phyloP scores from a whole-genome alignment of 30 jellyfish, hydroid and myxozoan species.

The Calvadosia cruxmelitensis region DNA sequence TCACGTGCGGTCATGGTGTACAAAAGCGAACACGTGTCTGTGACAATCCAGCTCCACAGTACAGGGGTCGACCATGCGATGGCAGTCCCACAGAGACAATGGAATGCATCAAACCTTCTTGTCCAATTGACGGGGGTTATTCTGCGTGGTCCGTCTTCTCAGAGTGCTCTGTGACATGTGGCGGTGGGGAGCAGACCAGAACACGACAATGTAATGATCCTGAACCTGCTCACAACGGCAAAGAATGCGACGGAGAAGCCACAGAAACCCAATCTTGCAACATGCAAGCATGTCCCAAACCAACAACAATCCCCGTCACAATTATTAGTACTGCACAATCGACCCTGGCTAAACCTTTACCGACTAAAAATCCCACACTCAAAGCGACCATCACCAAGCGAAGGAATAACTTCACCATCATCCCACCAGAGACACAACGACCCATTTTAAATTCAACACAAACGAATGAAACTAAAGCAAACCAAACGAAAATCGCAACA shows the following conservation, averaged over 20 bases:
- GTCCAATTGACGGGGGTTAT: constrained; percentile 3
- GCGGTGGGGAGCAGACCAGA: neutral
- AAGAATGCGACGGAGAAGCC: neutral
- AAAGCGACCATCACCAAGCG: too few species aligned
- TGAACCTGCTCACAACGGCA: neutral
- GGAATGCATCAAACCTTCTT: constrained; percentile 36
- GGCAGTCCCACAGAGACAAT: constrained; percentile 32
- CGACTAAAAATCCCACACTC: too few species aligned
- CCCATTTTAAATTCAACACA: too few species aligned
- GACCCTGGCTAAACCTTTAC: too few species aligned
- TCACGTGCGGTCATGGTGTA: constrained; percentile 48
- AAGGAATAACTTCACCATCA: too few species aligned
- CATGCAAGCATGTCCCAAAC: neutral
- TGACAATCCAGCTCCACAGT: constrained; percentile 55
- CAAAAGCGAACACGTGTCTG: constrained; percentile 31
- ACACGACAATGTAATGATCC: neutral
- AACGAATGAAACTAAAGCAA: too few species aligned
- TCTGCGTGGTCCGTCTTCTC: neutral
- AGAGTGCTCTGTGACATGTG: neutral
- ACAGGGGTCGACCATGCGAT: constrained; percentile 45
- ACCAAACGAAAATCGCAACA: too few species aligned
- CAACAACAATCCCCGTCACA: too few species aligned
- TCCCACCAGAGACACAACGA: too few species aligned
- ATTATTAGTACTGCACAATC: too few species aligned
- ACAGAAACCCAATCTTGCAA: neutral